Base-by-base conservation (phyloP, 2,113 vertebrate genomes). In the Motacilla tschutschensis region DNA sequence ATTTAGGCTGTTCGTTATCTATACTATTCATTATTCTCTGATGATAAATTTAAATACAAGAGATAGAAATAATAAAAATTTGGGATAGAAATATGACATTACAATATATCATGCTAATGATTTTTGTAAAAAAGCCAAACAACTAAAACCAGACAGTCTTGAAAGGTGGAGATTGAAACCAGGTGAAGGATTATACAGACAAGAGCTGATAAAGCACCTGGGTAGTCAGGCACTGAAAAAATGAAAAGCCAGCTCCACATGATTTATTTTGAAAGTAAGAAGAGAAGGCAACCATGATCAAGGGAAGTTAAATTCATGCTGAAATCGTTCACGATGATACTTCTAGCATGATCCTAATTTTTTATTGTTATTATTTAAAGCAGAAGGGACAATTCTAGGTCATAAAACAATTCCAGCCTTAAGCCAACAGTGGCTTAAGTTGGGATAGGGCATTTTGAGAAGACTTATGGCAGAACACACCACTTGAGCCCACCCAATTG, bases 211-310 rank as follows among this genome's bases (percentile, higher is more conserved):
- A 22, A 90, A 91, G 55, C 84, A 90, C 69, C 78, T 84, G 57
- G 48, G 64, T 76, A 95, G 83, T 63, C 55, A 79, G 75, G 47
- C 78, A 89, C 0, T 57, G 44, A 55, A 92, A 86, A 91, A 85
- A 79, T 59, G 22, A 84, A 89, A 91, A 91, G 75, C 31, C 17
- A 79, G 40, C 44, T 82, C 72, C 16, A 9, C 54, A 41, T 78
- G 51, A 92, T 88, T 94, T 89, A 91, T 93, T 94, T 92, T 84
- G 47, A 66, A 79, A 86, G 80, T 51, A 89, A 85, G 33, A 77
- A 78, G 40, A 87, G 79, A 88, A 88, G 74, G 44, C 79, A 88
- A 63, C 28, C 14, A 3, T 53, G 40, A 92, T 88, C 86, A 88
- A 84, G 48, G 44, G 60, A 81, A 40, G 51, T 86, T 79, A 82